A percentile compares a stretch with the other conserved stretches of the same genome.
phyloP scores from a whole-genome alignment of 1,140 invertebrate genomes.

The Drosophila truncata region DNA sequence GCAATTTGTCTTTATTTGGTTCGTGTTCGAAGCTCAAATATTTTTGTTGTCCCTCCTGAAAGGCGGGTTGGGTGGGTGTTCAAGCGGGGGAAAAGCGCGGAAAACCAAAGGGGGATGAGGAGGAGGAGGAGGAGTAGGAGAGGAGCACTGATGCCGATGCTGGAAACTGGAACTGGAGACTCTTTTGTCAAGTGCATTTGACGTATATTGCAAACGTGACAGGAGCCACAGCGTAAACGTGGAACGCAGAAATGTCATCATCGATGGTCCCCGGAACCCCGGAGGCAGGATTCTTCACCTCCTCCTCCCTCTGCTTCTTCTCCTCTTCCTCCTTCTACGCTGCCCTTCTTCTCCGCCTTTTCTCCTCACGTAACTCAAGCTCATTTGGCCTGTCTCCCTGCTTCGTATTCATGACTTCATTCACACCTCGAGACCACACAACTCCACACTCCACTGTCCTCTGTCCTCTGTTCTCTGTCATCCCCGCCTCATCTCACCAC shows the following conservation, averaged over 20 bases:
- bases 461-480: no score
- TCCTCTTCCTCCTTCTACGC: background rate
- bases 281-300: background rate
- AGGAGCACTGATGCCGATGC: background rate
- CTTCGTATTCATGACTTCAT: conserved; percentile 62
- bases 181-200: conserved; percentile 78
- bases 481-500: conserved; percentile 8
- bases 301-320: background rate
- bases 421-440: conserved; percentile 32
- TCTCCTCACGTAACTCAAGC: conserved; percentile 35
- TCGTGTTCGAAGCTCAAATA: conserved; percentile 79
- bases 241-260: conserved; percentile 60
- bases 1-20: conserved; percentile 85
- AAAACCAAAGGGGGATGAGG: background rate
- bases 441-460: background rate
- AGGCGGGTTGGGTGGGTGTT: conserved; percentile 5
- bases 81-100: background rate
- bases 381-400: conserved; percentile 44
- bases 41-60: conserved; percentile 49
- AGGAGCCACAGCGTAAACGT: conserved; percentile 42
- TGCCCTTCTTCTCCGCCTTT: background rate
- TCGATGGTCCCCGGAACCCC: conserved; percentile 25
- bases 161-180: conserved; percentile 26
- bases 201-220: conserved; percentile 85
- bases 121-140: no score